Base-by-base conservation (phyloP, 2,888 invertebrate genomes). In the Coleophora deauratella region DNA sequence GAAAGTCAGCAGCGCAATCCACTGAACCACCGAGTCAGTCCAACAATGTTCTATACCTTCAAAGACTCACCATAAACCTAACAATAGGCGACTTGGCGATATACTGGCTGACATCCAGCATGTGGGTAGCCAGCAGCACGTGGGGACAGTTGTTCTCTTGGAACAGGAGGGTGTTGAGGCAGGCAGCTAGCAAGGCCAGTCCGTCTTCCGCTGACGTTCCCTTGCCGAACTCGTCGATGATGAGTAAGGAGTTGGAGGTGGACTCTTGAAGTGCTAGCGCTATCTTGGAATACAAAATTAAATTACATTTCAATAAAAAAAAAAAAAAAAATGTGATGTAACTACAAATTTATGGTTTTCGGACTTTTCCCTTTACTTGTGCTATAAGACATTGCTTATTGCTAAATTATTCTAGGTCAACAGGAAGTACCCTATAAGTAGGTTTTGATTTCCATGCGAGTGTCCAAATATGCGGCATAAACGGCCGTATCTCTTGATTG, bases 201-300 rank as follows among this genome's bases (percentile, higher is more conserved):
- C 96, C 96, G 72, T 96, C 96, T 2, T 87, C 77, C 65, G 91
- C 88, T 1, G 88, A 77, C 1, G 97, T 96, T 45, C 96, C 95
- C 68, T 92, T 91, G 3, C 96, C 97, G 80, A 97, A 95, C 80
- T 97, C 97, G 74, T 98, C 97, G 31, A 97, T 85, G 27, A 97
- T 80, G 0, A 97, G 85, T 2, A 98, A 73, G 0, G 95, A 94
- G 46, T 84, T 77, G 0, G 84, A 66, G 0, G 88, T 88, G 0
- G 91, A 89, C 51, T 89, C 89, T 51, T 89, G 86, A 2, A 95
- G 70, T 2, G 93, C 92, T 12, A 89, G 76, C 2, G 93, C 87
- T 82, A 94, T 90, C 94, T 95, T 57, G 33, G 21, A 21, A 21
- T n/a, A 21, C 21, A 21, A 21, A 21, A 6, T 21, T 4, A 21